Evolutionary conservation across 2,888 invertebrate genomes (phyloP), one percentile per base, ranked within the genome.

Genomic region (Neocrepidodera transversa): DNA sequence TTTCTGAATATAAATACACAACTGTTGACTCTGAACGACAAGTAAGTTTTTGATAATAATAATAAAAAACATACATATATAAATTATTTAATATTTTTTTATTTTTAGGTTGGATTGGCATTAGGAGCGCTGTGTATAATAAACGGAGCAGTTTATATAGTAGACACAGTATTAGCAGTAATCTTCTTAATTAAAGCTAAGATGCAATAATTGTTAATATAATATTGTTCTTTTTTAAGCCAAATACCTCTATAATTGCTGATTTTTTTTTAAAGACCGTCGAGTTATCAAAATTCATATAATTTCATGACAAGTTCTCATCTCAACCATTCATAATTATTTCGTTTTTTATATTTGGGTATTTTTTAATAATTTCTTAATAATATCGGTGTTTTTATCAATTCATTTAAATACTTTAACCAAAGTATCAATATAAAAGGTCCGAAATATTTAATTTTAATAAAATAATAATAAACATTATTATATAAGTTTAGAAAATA

Each of bases 81-180:
- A n/a, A n/a, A n/a, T n/a, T n/a, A n/a, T n/a, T 49, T 10, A 18
- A 18, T 35, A 11, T 42, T 14, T 56, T 48, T 55, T 58, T 55
- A 53, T 59, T 42, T 76, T 77, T 58, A 79, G 79, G 87, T 91
- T 28, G 94, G 93, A 58, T 79, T 93, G 48, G 92, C 92, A 1
- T 82, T 93, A 67, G 94, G 93, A 8, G 84, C 91, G 1, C 81
- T 93, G 13, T 92, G 92, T 76, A 86, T 93, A 48, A 83, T 93
- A 67, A 87, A 88, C 71, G 92, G 91, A 8, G 92, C 92, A 0
- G 83, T 89, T 0, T 93, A 92, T 75, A 80, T 93, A 6, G 77
- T 92, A n/a, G 93, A 93, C 71, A 87, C 90, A 0, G 90, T 91
- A 0, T 78, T 93, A 28, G 86, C 91, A 20, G 87, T 89, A 71